phyloP scores from a whole-genome alignment of 2,113 vertebrate species.

The Pterophyllum scalare region DNA sequence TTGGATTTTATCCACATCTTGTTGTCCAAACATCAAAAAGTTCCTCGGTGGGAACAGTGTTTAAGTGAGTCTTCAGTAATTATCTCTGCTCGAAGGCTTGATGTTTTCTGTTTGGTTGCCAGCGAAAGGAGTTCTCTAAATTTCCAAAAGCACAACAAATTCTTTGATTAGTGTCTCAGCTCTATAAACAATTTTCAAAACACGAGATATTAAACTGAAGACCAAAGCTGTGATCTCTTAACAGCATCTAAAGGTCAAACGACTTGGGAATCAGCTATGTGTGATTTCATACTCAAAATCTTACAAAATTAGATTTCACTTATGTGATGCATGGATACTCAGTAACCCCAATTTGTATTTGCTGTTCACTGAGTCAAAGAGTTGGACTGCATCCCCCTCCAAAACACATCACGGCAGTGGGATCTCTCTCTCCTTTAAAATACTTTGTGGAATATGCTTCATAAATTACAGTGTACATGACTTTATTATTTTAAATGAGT shows the following conservation, averaged over 20 bases:
- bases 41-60: not conserved
- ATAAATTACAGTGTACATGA: not conserved
- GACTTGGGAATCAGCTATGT: not conserved
- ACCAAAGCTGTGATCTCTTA: not conserved
- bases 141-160: not conserved
- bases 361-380: not conserved
- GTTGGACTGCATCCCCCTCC: not conserved
- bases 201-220: not conserved
- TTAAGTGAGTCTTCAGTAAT: not conserved
- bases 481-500: not conserved
- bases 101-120: not conserved
- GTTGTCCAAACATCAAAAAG: conserved; percentile 7
- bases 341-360: not conserved
- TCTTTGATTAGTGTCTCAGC: not conserved
- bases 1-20: not conserved
- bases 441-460: not conserved
- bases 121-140: not conserved
- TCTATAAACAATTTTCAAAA: not conserved
- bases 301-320: not conserved
- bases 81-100: not conserved
- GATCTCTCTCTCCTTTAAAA: not conserved
- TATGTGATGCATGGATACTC: not conserved
- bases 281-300: not conserved
- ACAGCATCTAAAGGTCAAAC: not conserved
- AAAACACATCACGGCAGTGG: not conserved